These are phyloP conservation scores for Gavia stellata DNA, from an alignment of 2,113 vertebrate species.

Conservation along the genomic window DNA sequence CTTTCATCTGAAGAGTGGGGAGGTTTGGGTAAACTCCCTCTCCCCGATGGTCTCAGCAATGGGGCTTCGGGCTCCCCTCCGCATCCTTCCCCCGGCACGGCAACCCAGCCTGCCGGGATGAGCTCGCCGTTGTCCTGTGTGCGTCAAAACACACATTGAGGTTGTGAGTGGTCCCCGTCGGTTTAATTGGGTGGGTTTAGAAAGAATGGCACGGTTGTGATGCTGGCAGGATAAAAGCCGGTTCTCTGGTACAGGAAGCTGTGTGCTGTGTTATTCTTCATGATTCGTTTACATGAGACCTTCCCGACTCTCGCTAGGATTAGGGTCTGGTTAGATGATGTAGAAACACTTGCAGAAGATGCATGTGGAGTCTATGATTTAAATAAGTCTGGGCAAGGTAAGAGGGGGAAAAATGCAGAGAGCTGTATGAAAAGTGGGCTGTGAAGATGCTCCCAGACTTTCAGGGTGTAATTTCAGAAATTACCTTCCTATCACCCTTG, in stretches of 20 bases:
- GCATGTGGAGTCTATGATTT: not conserved
- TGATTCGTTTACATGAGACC: not conserved
- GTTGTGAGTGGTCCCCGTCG: fast-evolving
- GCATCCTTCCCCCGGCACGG: fast-evolving
- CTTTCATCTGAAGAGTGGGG: not conserved
- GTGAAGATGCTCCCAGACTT: not conserved
- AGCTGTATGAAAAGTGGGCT: not conserved
- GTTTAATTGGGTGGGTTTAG: not conserved
- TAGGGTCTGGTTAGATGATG: not conserved
- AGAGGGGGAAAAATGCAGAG: fast-evolving
- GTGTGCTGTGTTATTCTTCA: not conserved
- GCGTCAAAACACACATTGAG: fast-evolving
- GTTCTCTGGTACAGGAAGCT: not conserved
- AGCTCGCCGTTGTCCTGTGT: not conserved
- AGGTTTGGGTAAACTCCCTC: not conserved
- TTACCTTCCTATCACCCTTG: not conserved
- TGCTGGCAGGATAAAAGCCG: not conserved
- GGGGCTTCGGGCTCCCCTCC: not conserved
- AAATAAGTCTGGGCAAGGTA: not conserved
- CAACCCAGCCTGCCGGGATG: fast-evolving
- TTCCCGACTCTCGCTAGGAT: not conserved
- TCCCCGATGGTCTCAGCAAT: fast-evolving
- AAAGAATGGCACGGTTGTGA: not conserved
- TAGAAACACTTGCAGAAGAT: not conserved
- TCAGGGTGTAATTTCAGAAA: not conserved